These are phyloP conservation scores for Xiphorhynchus elegans DNA, from an alignment of 2,113 vertebrate genomes.

Conservation along the genomic window DNA sequence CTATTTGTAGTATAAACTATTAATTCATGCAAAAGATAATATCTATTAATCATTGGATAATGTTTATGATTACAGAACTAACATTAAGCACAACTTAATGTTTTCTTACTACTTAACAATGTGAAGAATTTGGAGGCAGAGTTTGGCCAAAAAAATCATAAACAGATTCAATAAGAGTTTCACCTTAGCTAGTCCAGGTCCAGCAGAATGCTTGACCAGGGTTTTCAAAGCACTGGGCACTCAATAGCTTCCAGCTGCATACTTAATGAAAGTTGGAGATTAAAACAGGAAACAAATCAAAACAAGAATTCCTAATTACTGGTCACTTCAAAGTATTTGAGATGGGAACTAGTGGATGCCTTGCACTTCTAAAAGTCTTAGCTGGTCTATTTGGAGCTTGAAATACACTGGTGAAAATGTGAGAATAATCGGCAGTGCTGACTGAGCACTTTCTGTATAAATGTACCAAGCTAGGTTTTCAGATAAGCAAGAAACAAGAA, in stretches of 20 bases:
- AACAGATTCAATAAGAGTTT: background rate
- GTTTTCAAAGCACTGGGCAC: background rate
- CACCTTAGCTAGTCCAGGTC: background rate
- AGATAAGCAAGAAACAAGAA: slow-evolving; percentile 11
- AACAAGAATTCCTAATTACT: background rate
- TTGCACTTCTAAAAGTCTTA: background rate
- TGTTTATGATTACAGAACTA: background rate
- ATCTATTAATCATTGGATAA: background rate
- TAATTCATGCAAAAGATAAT: background rate
- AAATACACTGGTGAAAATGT: background rate
- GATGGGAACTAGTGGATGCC: background rate
- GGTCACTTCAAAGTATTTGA: background rate
- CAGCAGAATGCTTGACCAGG: background rate
- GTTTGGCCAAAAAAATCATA: background rate
- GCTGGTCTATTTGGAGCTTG: background rate
- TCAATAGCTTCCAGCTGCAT: background rate
- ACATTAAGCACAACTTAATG: background rate
- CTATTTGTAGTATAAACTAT: background rate
- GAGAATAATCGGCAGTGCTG: background rate
- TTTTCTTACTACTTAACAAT: background rate
- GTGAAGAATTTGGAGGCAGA: background rate
- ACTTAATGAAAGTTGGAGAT: background rate
- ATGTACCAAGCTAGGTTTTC: background rate
- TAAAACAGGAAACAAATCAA: background rate
- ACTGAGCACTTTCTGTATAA: background rate